Conservation (phyloP, 2,797 vertebrate genomes). For the Parauchenoglanis punctatus region DNA sequence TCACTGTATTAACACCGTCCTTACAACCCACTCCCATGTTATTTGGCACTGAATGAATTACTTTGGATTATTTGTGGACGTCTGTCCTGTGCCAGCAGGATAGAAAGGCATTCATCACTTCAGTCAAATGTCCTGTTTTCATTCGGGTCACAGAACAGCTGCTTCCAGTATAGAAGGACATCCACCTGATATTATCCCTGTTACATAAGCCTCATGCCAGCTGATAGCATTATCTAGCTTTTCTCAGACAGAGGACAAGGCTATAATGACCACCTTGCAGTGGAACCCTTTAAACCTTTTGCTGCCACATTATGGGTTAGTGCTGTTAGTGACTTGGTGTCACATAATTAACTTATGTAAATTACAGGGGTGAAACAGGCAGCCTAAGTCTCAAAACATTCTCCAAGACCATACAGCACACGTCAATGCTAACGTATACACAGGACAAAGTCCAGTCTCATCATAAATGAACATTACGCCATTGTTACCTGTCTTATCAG, state of each 20-base stretch:
- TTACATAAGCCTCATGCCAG: constrained; percentile 69
- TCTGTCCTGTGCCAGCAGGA: background rate
- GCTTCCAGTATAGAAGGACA: constrained; percentile 58
- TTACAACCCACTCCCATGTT: background rate
- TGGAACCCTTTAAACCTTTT: constrained; percentile 8
- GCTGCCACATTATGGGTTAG: background rate
- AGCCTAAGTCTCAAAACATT: constrained; percentile 1
- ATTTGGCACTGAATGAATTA: background rate
- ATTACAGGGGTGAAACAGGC: background rate
- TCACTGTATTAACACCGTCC: background rate
- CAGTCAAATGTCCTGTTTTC: constrained; percentile 13
- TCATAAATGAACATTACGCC: background rate
- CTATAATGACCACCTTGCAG: constrained; percentile 52
- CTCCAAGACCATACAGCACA: background rate
- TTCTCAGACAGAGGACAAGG: constrained; percentile 49
- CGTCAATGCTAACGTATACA: background rate
- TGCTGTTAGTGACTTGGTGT: background rate
- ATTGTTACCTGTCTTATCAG: constrained; percentile 89
- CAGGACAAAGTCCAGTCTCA: background rate
- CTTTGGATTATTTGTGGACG: background rate
- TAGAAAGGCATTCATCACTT: background rate
- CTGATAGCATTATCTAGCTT: constrained; percentile 62
- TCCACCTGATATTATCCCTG: constrained; percentile 69
- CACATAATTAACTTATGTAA: background rate
- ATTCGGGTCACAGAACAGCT: constrained; percentile 55